Percentiles rank a stretch among this genome's conserved stretches.
phyloP scores from a whole-genome alignment of 1,140 invertebrate genomes.

The Aphelenchoides fujianensis region DNA sequence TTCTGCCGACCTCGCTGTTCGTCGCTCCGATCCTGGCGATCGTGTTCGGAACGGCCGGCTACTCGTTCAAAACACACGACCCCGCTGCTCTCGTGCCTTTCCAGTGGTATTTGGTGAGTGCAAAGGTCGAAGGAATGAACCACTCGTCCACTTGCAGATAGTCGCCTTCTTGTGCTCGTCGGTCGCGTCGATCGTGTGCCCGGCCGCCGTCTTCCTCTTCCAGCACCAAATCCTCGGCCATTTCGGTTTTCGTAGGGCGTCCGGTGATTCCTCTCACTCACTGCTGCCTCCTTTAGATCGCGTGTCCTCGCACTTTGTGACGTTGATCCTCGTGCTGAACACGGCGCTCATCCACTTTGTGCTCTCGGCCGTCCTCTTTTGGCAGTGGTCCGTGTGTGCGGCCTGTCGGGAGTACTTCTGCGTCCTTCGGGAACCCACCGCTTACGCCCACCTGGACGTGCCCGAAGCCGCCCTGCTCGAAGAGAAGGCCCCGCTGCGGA shows the following conservation, averaged over 20 bases:
- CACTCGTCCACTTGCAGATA: neutral
- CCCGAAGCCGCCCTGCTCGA: conserved; percentile 6
- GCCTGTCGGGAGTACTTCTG: conserved; percentile 4
- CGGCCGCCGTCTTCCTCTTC: conserved; percentile 4
- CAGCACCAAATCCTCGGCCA: neutral
- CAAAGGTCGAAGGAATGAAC: neutral
- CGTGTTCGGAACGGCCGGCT: neutral
- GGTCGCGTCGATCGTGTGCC: conserved; percentile 5
- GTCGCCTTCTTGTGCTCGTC: neutral
- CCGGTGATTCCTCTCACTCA: too few species aligned
- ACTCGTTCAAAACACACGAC: conserved; percentile 1
- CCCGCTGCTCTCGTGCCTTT: conserved; percentile 10
- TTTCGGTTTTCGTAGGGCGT: conserved; percentile 18
- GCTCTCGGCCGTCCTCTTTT: conserved; percentile 7
- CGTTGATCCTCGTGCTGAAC: conserved; percentile 4
- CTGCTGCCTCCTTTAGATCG: conserved; percentile 17
- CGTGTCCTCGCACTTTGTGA: conserved; percentile 9
- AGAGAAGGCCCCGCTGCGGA: neutral
- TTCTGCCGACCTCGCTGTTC: neutral
- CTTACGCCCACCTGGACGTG: conserved; percentile 3
- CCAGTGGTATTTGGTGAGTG: conserved; percentile 11
- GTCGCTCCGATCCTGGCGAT: neutral
- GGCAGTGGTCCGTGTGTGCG: neutral
- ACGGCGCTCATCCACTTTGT: conserved; percentile 5
- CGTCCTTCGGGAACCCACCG: neutral